Conservation (phyloP, 2,888 invertebrate species). For the Parasteatoda lunata region DNA sequence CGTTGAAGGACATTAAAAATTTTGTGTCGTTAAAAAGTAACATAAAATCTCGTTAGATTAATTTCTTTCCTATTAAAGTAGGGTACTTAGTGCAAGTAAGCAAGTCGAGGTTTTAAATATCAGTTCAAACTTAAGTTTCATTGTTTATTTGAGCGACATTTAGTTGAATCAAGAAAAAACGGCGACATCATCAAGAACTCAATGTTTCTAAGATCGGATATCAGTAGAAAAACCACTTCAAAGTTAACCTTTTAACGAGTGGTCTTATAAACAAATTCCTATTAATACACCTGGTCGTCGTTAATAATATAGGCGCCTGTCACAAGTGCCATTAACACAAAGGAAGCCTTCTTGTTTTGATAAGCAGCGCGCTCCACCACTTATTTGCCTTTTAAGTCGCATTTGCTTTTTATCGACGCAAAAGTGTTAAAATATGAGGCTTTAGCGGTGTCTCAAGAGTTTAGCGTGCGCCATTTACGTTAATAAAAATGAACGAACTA, state of each 20-base stretch:
- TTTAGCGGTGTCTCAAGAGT: constrained; percentile 50
- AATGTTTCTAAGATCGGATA: constrained; percentile 51
- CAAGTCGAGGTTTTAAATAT: no score
- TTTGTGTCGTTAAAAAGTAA: no score
- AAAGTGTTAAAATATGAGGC: constrained; percentile 60
- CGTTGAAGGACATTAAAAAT: no score
- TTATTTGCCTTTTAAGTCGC: constrained; percentile 14
- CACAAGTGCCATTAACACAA: constrained; percentile 26
- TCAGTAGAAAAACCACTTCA: constrained; percentile 47
- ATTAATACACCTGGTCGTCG: constrained; percentile 64
- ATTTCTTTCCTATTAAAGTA: no score
- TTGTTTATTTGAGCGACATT: constrained; percentile 10
- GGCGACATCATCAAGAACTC: constrained; percentile 44
- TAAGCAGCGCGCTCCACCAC: constrained; percentile 20
- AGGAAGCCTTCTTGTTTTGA: constrained; percentile 26
- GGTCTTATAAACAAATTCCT: constrained; percentile 60
- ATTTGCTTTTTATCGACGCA: constrained; percentile 38
- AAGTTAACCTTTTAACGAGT: constrained; percentile 58
- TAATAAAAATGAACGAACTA: constrained; percentile 43
- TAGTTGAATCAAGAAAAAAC: constrained; percentile 13
- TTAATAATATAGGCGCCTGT: constrained; percentile 59
- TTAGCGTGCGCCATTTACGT: constrained; percentile 54
- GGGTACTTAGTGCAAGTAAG: no score
- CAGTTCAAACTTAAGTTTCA: no score
- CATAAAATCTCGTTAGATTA: no score